Conservation (phyloP, 2,888 invertebrate genomes). For the Amiota minor region DNA sequence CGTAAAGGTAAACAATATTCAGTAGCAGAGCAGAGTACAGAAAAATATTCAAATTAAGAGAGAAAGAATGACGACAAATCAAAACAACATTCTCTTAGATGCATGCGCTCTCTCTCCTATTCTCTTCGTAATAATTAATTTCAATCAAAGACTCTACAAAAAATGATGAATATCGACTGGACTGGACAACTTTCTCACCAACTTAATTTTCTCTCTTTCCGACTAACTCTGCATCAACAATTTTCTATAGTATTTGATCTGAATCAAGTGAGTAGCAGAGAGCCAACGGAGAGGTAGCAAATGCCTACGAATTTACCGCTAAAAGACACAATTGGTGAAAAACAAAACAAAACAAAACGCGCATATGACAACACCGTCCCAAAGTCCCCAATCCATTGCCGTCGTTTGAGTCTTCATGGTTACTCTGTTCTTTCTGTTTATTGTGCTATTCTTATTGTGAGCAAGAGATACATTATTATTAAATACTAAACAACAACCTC, state of each 20-base stretch:
- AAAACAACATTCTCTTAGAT: constrained; percentile 19
- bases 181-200: too few relatives aligned
- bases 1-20: constrained; percentile 66
- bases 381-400: constrained; percentile 11
- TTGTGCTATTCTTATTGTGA: constrained; percentile 26
- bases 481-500: too few relatives aligned
- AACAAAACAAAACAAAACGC: constrained; percentile 22
- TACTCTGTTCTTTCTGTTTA: constrained; percentile 24
- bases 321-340: constrained; percentile 37
- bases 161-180: too few relatives aligned
- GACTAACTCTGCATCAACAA: too few relatives aligned
- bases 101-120: not conserved
- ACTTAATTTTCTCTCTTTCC: too few relatives aligned
- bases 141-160: too few relatives aligned
- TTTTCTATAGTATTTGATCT: not conserved
- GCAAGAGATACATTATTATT: too few relatives aligned
- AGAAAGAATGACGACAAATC: constrained; percentile 25
- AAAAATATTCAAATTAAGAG: constrained; percentile 31
- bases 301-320: constrained; percentile 32
- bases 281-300: constrained; percentile 15
- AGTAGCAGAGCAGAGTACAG: constrained; percentile 37
- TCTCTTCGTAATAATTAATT: too few relatives aligned
- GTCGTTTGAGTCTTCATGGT: not conserved
- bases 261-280: not conserved
- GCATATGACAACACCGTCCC: constrained; percentile 23